These are phyloP conservation scores for Petrocephalus sullivani DNA, from an alignment of 2,797 vertebrate species.

Conservation along the genomic window DNA sequence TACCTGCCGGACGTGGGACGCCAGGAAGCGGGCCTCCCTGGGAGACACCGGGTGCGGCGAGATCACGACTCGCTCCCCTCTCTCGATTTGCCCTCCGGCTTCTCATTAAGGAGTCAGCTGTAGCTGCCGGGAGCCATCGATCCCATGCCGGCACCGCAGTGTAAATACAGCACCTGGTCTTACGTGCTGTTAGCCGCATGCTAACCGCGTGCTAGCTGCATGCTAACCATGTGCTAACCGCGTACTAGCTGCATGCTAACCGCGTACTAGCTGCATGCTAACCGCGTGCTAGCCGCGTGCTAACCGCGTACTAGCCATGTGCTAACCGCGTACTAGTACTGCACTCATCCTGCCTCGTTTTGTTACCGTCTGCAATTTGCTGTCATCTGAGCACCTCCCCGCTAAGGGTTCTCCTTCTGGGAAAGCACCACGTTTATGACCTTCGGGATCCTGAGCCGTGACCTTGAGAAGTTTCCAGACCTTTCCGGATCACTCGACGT, in stretches of 20 bases:
- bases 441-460: background rate
- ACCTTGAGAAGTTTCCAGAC: background rate
- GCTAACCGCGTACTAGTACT: background rate
- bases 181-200: background rate
- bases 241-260: too few relatives aligned
- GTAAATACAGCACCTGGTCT: background rate
- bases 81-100: slow-evolving; percentile 2
- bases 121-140: background rate
- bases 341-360: background rate
- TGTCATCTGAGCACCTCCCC: background rate
- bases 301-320: too few relatives aligned
- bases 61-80: background rate
- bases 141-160: background rate
- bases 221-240: too few relatives aligned
- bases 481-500: background rate
- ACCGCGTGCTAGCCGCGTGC: too few relatives aligned
- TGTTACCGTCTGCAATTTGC: background rate
- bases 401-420: background rate
- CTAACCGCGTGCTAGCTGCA: too few relatives aligned
- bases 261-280: background rate
- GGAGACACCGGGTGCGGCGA: background rate
- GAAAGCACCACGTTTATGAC: background rate
- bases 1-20: slow-evolving; percentile 16
- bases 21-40: slow-evolving; percentile 19
- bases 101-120: slow-evolving; percentile 14